Conservation (phyloP, 2,888 invertebrate species). For the Cantharis flavilabris region DNA sequence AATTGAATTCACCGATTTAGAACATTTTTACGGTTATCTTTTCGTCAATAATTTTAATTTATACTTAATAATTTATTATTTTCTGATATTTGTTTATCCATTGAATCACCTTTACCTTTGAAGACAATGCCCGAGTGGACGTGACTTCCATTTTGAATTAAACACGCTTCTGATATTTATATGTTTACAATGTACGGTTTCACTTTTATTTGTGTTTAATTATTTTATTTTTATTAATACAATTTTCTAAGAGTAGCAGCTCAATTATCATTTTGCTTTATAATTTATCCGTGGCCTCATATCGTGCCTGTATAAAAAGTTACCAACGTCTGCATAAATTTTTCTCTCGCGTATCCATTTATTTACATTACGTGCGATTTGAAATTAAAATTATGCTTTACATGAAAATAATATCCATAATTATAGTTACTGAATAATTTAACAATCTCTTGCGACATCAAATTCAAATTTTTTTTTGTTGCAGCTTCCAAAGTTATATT, state of each 20-base stretch:
- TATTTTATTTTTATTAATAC: not conserved
- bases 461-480: constrained; percentile 45
- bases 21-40: not conserved
- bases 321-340: not conserved
- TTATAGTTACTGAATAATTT: not conserved
- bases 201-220: not conserved
- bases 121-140: not conserved
- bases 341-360: not conserved
- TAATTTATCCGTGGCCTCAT: not conserved
- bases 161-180: not conserved
- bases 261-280: not conserved
- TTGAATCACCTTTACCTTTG: not conserved
- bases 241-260: not conserved
- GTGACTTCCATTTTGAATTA: not conserved
- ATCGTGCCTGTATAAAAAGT: not conserved
- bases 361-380: not conserved
- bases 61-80: not conserved
- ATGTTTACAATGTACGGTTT: not conserved
- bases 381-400: not conserved
- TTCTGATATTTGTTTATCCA: not conserved
- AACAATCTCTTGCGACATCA: not conserved
- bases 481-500: constrained; percentile 85
- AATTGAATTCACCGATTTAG: not conserved
- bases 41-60: not conserved
- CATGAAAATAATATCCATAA: not conserved